Base-by-base conservation (phyloP, 1,140 invertebrate genomes). In the Drosophila pseudoananassae region DNA sequence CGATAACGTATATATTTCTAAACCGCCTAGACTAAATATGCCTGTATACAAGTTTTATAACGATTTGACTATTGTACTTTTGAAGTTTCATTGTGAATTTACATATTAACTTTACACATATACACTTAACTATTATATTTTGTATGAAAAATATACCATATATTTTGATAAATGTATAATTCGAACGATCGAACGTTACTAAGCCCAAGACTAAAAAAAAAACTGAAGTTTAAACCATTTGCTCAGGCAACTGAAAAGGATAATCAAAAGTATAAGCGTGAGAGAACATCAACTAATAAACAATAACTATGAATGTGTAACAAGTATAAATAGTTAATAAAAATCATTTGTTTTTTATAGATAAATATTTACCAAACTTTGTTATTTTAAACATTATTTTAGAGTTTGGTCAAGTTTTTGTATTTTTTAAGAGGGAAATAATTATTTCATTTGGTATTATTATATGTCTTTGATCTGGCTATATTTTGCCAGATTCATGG, bases 221-320 rank as follows among this genome's bases (percentile, higher is more conserved):
- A 49, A 72, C 65, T 45, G 54, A 57, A 80, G 38, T 56, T 53
- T 56, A 55, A 50, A 69, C 55, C 51, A 53, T 75, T 68, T 80
- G 78, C 78, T 80, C 76, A 79, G 71, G 76, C 76, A 61, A 63
- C 64, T 79, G 71, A 46, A 83, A 83, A 69, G 40, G 58, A 83
- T 83, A 82, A 82, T 82, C 78, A 82, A 82, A 83, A 81, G 40
- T 8, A 45, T 58, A 52, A 76, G 56, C 54, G 33, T 38, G 73
- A 40, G 33, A 33, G 33, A 40, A 38, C 31, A 56, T 47, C 20
- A 54, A 63, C 17, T 50, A 40, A 70, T 29, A 43, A 57, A 38
- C 31, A 36, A 45, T 53, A 72, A 53, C 38, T 66, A 31, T 38
- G 23, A 51, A 46, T 63, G 33, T 60, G 31, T 60, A 60, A 60